Evolutionary conservation across 2,797 vertebrate genomes (phyloP), one percentile per base, ranked within the genome.

Genomic region (Alectoris magna): DNA sequence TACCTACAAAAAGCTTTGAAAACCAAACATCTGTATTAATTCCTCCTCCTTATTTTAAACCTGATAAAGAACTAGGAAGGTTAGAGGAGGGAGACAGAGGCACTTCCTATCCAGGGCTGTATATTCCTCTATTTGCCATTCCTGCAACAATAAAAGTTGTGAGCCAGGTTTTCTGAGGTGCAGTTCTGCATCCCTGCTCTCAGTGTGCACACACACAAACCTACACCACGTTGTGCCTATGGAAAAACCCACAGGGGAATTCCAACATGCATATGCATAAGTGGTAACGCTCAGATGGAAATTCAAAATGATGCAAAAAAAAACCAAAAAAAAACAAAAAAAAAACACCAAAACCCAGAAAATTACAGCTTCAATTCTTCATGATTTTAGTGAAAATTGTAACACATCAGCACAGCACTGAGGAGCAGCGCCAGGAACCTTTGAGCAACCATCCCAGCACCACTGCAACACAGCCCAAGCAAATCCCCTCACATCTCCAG

Each of bases 1-100:
- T 87, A 95, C 83, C 76, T 80, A 68, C 51, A 86, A 95, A 97
- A 95, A 92, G 83, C 19, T 53, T 15, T 53, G 83, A 96, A 96
- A 97, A 96, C 77, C 79, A 92, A 78, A 41, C 58, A 86, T 27
- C 85, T 73, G 34, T 53, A 66, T 88, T 86, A 88, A 95, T 90
- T 44, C 36, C 16, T 75, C 56, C 43, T 67, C 34, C 38, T 36
- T n/a, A 58, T 56, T 82, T 74, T 59, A 71, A 91, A 71, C 29
- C 46, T 49, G 6, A 58, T 3, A 29, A 59, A 59, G 75, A 88
- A 63, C 41, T 26, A 72, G 41, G 69, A 83, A 85, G 36, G 80
- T 60, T 17, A 72, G 38, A 43, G 6, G 62, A 69, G 11, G 69
- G 1, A 56, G 22, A 66, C 6, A 58, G 23, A 48, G 36, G 59